Percentiles rank a stretch among this genome's conserved stretches.
Evolutionary conservation across 1,140 invertebrate genomes (phyloP).

Genomic region (Tetragonula clypearis): DNA sequence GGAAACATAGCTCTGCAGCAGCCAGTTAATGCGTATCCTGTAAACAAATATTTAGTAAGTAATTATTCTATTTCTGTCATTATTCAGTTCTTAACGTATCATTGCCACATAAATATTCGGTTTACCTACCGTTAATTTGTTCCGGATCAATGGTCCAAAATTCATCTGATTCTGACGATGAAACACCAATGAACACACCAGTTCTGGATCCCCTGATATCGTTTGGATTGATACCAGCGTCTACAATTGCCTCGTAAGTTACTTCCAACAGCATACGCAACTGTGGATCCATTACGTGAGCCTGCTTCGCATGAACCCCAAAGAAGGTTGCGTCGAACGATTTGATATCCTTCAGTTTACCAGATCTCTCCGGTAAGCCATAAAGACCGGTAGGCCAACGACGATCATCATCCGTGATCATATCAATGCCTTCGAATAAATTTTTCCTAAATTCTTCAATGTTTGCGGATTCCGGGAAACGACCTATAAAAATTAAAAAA

Average conservation of each 20-base stretch:
- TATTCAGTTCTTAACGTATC: background rate
- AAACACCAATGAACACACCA: conserved; percentile 95
- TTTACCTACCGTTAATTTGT: conserved; percentile 87
- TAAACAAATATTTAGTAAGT: background rate
- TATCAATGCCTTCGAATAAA: conserved; percentile 92
- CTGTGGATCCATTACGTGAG: conserved; percentile 97
- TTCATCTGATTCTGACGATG: conserved; percentile 92
- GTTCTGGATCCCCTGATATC: conserved; percentile 92
- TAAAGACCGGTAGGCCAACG: conserved; percentile 90
- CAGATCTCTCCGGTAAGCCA: conserved; percentile 92
- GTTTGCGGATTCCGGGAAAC: conserved; percentile 92
- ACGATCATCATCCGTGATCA: conserved; percentile 93
- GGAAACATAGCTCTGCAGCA: conserved; percentile 97
- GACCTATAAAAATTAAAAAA: conserved; percentile 77
- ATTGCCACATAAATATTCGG: background rate
- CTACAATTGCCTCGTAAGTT: conserved; percentile 97
- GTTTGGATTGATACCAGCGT: conserved; percentile 93
- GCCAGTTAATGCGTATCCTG: conserved; percentile 93
- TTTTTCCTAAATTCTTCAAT: conserved; percentile 95
- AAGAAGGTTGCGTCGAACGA: conserved; percentile 97
- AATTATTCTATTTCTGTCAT: background rate
- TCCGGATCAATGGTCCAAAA: conserved; percentile 89
- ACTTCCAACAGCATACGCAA: conserved; percentile 94
- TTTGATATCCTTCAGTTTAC: conserved; percentile 94
- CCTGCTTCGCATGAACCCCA: conserved; percentile 96